Evolutionary conservation across 2,113 vertebrate species (phyloP).

Genomic region (Panurus biarmicus): DNA sequence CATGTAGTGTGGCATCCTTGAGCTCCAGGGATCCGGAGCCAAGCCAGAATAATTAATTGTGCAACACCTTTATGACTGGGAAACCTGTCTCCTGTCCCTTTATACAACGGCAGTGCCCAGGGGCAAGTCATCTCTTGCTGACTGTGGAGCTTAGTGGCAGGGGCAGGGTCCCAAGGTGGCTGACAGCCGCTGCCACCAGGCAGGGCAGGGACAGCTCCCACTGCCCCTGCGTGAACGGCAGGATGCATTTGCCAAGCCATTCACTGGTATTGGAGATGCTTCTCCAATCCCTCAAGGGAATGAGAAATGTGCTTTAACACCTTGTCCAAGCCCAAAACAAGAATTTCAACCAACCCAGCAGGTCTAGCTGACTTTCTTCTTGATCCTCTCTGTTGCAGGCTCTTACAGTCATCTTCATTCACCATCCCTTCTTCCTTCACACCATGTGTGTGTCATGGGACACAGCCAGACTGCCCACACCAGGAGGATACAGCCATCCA

Average conservation of each 20-base stretch:
- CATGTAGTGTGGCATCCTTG: background rate
- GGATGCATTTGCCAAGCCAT: background rate
- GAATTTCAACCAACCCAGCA: background rate
- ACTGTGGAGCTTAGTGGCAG: accelerated
- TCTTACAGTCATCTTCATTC: background rate
- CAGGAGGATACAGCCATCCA: background rate
- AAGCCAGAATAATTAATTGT: conserved; percentile 43
- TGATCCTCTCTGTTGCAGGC: background rate
- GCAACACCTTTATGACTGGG: conserved; percentile 28
- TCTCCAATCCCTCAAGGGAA: background rate
- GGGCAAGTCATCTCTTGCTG: background rate
- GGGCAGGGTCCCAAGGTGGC: accelerated
- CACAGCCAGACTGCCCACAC: background rate
- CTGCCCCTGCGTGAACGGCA: accelerated
- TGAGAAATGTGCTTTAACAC: background rate
- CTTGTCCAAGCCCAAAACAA: background rate
- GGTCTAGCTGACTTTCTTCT: background rate
- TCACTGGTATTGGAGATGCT: background rate
- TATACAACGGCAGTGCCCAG: background rate
- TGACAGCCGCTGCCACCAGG: too few relatives aligned
- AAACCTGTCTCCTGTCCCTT: conserved; percentile 1
- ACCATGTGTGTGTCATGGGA: accelerated
- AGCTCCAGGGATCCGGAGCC: background rate
- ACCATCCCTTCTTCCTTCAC: background rate
- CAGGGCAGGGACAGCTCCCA: accelerated